Evolutionary conservation across 2,888 invertebrate species (phyloP).

Genomic region (Syrista parreyssii): DNA sequence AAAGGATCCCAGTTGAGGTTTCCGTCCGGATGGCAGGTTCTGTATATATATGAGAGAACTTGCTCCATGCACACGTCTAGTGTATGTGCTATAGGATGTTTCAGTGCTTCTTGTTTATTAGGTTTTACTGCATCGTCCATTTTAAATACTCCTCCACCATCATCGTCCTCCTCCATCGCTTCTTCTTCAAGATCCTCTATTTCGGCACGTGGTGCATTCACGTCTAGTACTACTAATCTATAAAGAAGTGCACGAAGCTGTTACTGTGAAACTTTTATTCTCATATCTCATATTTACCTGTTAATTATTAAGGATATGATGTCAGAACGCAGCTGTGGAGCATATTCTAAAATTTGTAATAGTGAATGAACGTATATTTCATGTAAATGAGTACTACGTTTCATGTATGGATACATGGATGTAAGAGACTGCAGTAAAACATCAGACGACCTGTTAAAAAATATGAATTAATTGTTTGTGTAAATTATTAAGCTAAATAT

Average conservation of each 20-base stretch:
- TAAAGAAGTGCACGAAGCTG: conserved; percentile 16
- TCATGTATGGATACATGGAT: conserved; percentile 81
- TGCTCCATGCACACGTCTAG: conserved; percentile 84
- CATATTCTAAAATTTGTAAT: conserved; percentile 80
- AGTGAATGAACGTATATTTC: conserved; percentile 84
- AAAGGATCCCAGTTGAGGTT: conserved; percentile 65
- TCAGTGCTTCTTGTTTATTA: conserved; percentile 53
- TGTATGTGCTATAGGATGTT: conserved; percentile 72
- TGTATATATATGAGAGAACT: conserved; percentile 76
- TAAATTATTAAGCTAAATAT: conserved; percentile 18
- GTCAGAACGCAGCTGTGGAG: conserved; percentile 76
- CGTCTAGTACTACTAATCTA: conserved; percentile 72
- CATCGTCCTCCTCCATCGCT: conserved; percentile 66
- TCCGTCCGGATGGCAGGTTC: conserved; percentile 68
- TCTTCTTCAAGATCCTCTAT: conserved; percentile 69
- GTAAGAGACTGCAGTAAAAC: conserved; percentile 75
- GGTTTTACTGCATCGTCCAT: conserved; percentile 65
- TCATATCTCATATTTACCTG: conserved; percentile 70
- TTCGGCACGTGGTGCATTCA: conserved; percentile 73
- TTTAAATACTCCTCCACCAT: conserved; percentile 58
- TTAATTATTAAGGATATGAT: conserved; percentile 81
- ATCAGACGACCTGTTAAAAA: conserved; percentile 75
- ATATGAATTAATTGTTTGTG: background rate
- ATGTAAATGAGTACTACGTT: conserved; percentile 74
- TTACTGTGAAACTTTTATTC: background rate